Conservation (phyloP, 2,888 invertebrate species). For the Dromius quadrimaculatus region DNA sequence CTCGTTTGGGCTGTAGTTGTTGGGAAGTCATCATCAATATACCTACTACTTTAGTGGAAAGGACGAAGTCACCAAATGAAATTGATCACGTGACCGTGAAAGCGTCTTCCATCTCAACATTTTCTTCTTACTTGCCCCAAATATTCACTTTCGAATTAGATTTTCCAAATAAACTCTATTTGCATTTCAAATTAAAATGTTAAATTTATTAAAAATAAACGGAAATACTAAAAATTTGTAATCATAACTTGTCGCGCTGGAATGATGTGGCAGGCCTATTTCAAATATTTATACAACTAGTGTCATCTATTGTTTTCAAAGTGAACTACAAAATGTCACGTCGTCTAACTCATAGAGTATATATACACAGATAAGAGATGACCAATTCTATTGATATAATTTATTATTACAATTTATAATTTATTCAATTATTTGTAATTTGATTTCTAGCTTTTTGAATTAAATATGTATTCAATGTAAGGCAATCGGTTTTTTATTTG, state of each 20-base stretch:
- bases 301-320: slow-evolving; percentile 31
- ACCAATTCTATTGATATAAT: too few relatives aligned
- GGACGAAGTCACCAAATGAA: slow-evolving; percentile 51
- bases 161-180: neutral
- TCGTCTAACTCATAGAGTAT: neutral
- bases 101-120: slow-evolving; percentile 68
- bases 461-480: too few relatives aligned
- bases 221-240: slow-evolving; percentile 12
- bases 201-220: slow-evolving; percentile 1
- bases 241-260: slow-evolving; percentile 29
- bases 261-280: slow-evolving; percentile 46
- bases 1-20: slow-evolving; percentile 68
- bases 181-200: neutral
- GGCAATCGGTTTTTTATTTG: too few relatives aligned
- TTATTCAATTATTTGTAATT: neutral
- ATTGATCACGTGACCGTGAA: slow-evolving; percentile 61
- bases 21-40: slow-evolving; percentile 70
- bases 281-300: slow-evolving; percentile 13
- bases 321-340: neutral
- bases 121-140: slow-evolving; percentile 49
- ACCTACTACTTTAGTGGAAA: slow-evolving; percentile 72
- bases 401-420: too few relatives aligned
- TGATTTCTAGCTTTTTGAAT: neutral
- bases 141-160: slow-evolving; percentile 34
- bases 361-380: too few relatives aligned